These are phyloP conservation scores for Sebastolobus altivelis DNA, from an alignment of 2,797 vertebrate genomes.

Conservation along the genomic window DNA sequence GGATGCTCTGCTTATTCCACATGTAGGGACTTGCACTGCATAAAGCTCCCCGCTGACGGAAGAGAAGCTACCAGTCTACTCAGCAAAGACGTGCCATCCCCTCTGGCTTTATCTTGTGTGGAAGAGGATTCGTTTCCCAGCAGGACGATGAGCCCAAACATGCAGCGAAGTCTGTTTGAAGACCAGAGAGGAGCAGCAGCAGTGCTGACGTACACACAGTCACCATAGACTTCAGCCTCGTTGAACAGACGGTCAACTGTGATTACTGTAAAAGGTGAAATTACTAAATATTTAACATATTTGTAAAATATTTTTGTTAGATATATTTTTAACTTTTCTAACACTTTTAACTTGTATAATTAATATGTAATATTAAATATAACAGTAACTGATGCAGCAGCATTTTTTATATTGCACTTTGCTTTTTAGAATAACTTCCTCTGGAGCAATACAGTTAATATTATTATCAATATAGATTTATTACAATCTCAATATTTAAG, in stretches of 20 bases:
- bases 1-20: constrained; percentile 2
- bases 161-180: constrained; percentile 54
- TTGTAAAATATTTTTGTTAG: not conserved
- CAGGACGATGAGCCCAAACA: constrained; percentile 61
- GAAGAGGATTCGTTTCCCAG: constrained; percentile 69
- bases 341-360: not conserved
- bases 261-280: constrained; percentile 2
- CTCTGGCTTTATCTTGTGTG: constrained; percentile 47
- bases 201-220: constrained; percentile 16
- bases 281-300: not conserved
- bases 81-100: constrained; percentile 40
- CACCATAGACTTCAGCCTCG: not conserved
- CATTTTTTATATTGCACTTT: not conserved
- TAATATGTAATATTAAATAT: not conserved
- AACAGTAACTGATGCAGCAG: not conserved
- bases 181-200: constrained; percentile 26
- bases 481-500: constrained; percentile 8
- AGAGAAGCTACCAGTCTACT: not conserved
- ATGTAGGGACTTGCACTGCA: constrained; percentile 16
- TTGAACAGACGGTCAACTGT: not conserved
- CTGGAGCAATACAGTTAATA: not conserved
- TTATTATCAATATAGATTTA: constrained; percentile 19
- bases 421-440: not conserved
- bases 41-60: constrained; percentile 22
- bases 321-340: not conserved